Evolutionary conservation across 2,888 invertebrate species (phyloP).

Genomic region (Saturnia pavonia): DNA sequence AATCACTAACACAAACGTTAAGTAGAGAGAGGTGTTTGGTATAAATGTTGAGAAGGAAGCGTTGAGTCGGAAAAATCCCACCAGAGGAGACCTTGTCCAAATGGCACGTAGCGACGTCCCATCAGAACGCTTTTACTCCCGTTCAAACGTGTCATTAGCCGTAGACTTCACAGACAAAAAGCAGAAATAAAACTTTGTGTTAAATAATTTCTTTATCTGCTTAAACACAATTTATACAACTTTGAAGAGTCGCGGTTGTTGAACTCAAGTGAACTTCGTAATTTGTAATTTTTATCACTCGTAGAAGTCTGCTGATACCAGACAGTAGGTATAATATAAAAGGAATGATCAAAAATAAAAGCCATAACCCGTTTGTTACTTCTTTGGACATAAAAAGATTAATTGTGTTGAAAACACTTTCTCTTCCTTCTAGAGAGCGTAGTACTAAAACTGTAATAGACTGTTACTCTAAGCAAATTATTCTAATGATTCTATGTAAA

Average conservation of each 20-base stretch:
- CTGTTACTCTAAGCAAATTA: neutral
- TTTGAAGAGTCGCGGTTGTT: neutral
- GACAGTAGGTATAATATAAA: neutral
- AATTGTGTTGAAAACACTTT: neutral
- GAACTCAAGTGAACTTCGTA: neutral
- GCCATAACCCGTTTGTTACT: neutral
- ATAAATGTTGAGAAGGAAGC: no score
- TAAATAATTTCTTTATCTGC: no score
- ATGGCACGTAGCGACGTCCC: no score
- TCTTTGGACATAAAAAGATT: neutral
- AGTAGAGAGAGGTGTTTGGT: no score
- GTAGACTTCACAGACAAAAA: no score
- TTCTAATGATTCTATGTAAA: conserved; percentile 18
- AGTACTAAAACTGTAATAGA: neutral
- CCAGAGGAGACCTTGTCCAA: no score
- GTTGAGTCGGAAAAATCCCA: no score
- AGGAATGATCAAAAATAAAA: neutral
- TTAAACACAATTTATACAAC: neutral
- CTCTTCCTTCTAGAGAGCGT: neutral
- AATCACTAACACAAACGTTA: no score
- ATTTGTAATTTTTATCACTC: neutral
- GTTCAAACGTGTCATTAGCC: no score
- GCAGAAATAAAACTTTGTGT: neutral
- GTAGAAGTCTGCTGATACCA: neutral
- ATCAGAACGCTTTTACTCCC: no score